Conservation (phyloP, 64 coral and sea anemone species). For the Montipora efflorescens region DNA sequence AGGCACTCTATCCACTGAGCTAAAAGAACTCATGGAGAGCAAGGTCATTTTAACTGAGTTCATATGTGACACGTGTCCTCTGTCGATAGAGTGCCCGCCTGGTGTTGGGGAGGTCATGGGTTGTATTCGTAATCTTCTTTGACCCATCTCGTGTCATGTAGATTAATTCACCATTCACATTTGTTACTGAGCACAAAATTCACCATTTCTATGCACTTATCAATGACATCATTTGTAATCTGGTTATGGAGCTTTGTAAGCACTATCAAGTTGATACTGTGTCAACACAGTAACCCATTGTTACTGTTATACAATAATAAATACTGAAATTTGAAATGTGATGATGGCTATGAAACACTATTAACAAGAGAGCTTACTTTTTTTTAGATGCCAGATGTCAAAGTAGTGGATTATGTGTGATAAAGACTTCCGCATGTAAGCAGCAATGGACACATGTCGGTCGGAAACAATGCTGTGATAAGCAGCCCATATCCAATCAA, state of each 20-base stretch:
- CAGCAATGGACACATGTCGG: constrained; percentile 28
- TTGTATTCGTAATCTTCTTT: too few relatives aligned
- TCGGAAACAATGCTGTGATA: constrained; percentile 40
- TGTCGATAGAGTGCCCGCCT: too few relatives aligned
- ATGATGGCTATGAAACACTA: not conserved
- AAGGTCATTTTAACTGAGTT: too few relatives aligned
- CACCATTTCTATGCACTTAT: too few relatives aligned
- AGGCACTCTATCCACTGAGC: too few relatives aligned
- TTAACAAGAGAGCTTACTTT: constrained; percentile 12
- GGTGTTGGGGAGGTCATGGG: too few relatives aligned
- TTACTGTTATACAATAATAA: not conserved
- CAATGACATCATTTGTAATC: not conserved
- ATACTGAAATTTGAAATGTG: not conserved
- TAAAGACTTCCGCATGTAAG: constrained; percentile 44
- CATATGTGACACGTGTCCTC: too few relatives aligned
- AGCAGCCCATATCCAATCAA: not conserved
- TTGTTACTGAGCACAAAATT: too few relatives aligned
- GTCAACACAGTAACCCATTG: not conserved
- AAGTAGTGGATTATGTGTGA: constrained; percentile 20
- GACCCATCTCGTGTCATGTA: too few relatives aligned
- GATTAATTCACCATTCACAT: too few relatives aligned
- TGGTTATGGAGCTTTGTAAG: not conserved
- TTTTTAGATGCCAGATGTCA: constrained; percentile 6
- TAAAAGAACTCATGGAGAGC: too few relatives aligned
- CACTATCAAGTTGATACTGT: not conserved